Base-by-base conservation (phyloP, 2,113 vertebrate species). In the Rafetus swinhoei region DNA sequence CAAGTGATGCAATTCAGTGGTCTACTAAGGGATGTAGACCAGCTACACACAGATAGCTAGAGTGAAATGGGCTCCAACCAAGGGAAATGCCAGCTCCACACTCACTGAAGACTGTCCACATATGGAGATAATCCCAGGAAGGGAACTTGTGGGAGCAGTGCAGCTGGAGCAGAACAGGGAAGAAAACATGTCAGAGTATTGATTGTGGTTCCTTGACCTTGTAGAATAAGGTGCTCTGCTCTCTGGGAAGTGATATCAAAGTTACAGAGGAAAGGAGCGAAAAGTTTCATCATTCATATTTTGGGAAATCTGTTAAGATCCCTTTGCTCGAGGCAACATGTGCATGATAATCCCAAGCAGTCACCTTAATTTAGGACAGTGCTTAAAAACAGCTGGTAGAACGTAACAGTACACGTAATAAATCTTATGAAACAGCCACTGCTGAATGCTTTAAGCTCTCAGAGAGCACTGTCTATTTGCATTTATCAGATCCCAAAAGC, bases 271-370 rank as follows among this genome's bases (percentile, higher is more conserved):
- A 74, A 84, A 80, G 60, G 57, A 80, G 29, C 76, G 82, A 76
- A 86, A 89, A 81, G 81, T 56, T 60, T 85, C 86, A 79, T 77
- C 87, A 86, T 82, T 25, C 32, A 56, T 24, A 62, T 35, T 22
- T 35, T 86, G 88, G 76, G 56, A 81, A 91, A 82, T 69, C 88
- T 72, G 50, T 18, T 39, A 86, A 83, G 60, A 80, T 80, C 87
- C 89, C 55, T 65, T 55, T 45, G 50, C 65, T 79, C 19, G 55
- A 80, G 35, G 79, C 57, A 80, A 69, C 35, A 12, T 55, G 7
- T 35, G 85, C 82, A 65, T 90, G 90, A 93, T 88, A 84, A 95
- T 87, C 39, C 81, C n/a, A 65, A 92, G 79, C 79, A 82, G 95
- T 29, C 29, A 21, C 21, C 59, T 35, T 59, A 93, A 94, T 76